phyloP scores from a whole-genome alignment of 2,888 invertebrate genomes.

The Thereva nobilitata region DNA sequence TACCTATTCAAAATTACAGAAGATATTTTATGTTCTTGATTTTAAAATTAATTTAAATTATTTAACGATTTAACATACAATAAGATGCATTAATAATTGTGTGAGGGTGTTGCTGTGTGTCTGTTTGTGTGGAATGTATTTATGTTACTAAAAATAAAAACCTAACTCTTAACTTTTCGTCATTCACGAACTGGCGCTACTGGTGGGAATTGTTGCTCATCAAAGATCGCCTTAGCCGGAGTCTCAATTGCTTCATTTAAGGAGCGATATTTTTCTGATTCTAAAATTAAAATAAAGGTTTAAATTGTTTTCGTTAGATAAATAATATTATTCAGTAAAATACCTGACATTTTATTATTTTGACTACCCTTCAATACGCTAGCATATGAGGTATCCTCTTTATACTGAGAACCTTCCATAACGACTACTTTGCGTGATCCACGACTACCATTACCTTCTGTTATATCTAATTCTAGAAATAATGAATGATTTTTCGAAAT shows the following conservation, averaged over 20 bases:
- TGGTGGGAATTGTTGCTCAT: conserved; percentile 58
- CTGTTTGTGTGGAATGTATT: too few relatives aligned
- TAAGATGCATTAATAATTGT: too few relatives aligned
- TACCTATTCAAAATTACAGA: too few relatives aligned
- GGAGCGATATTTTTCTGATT: conserved; percentile 57
- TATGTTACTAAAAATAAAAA: too few relatives aligned
- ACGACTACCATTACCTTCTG: conserved; percentile 37
- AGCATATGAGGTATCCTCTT: conserved; percentile 70
- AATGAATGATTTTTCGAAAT: conserved; percentile 13
- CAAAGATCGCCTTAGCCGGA: conserved; percentile 54
- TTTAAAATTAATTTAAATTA: too few relatives aligned
- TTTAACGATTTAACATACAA: too few relatives aligned
- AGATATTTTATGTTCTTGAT: too few relatives aligned
- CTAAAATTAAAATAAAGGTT: conserved; percentile 45
- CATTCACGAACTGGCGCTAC: conserved; percentile 48
- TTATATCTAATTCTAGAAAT: conserved; percentile 44
- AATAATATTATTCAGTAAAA: conserved; percentile 25
- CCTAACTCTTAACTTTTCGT: conserved; percentile 36
- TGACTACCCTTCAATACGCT: conserved; percentile 86
- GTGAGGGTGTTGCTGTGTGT: too few relatives aligned
- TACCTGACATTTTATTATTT: conserved; percentile 81
- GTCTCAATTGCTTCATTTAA: conserved; percentile 57
- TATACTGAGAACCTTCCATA: conserved; percentile 52
- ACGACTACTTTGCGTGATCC: conserved; percentile 44
- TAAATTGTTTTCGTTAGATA: conserved; percentile 10